phyloP scores from a whole-genome alignment of 2,888 invertebrate species.

The Gasteruption jaculator region DNA sequence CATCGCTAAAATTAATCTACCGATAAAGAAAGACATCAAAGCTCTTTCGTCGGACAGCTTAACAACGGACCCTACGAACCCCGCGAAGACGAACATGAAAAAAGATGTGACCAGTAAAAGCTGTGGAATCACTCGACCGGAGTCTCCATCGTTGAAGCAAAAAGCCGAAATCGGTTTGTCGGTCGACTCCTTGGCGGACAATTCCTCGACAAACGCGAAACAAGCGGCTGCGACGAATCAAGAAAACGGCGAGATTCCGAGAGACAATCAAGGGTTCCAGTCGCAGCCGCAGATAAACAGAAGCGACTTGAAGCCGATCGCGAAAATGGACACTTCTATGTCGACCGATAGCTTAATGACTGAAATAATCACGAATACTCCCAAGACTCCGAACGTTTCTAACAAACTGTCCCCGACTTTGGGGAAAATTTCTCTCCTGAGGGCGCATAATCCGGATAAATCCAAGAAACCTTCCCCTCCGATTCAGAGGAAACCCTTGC shows the following conservation, averaged over 20 bases:
- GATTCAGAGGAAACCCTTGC: slow-evolving; percentile 34
- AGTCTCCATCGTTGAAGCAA: slow-evolving; percentile 45
- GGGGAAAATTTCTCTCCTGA: slow-evolving; percentile 29
- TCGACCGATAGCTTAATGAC: slow-evolving; percentile 50
- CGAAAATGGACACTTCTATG: slow-evolving; percentile 47
- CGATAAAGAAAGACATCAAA: slow-evolving; percentile 44
- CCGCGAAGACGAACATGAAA: slow-evolving; percentile 28
- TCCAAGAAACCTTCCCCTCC: slow-evolving; percentile 43
- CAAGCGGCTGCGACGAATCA: slow-evolving; percentile 5
- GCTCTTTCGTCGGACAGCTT: slow-evolving; percentile 56
- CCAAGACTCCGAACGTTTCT: slow-evolving; percentile 35
- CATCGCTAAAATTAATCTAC: slow-evolving; percentile 41
- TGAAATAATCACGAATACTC: slow-evolving; percentile 37
- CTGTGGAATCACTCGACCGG: slow-evolving; percentile 47
- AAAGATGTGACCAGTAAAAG: slow-evolving; percentile 43
- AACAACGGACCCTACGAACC: slow-evolving; percentile 51
- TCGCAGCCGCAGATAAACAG: too few relatives aligned
- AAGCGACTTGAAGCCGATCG: slow-evolving; percentile 31
- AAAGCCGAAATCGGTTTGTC: slow-evolving; percentile 45
- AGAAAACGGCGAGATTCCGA: slow-evolving; percentile 4
- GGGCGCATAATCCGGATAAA: slow-evolving; percentile 33
- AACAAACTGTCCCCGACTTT: slow-evolving; percentile 45
- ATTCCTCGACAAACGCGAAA: too few relatives aligned
- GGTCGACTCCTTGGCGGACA: slow-evolving; percentile 45
- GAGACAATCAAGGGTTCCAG: too few relatives aligned